phyloP scores from a whole-genome alignment of 2,113 vertebrate genomes.

The Steatornis caripensis region DNA sequence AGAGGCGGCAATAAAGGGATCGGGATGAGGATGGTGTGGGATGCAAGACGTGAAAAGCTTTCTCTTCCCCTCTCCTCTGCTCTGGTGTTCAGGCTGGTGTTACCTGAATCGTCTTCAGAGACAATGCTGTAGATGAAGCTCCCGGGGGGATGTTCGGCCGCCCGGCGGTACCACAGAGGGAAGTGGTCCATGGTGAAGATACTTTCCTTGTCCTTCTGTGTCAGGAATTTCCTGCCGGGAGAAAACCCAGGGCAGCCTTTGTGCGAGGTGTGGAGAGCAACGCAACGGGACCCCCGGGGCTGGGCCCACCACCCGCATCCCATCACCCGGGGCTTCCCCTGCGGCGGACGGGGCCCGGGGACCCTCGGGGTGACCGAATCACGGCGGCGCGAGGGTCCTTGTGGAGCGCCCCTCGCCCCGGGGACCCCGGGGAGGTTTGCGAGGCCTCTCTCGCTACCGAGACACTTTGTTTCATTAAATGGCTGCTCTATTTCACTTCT shows the following conservation, averaged over 20 bases:
- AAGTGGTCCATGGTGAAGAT: constrained; percentile 94
- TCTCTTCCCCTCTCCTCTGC: neutral
- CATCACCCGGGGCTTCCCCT: rapidly evolving
- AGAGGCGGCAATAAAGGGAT: neutral
- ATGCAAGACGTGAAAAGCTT: neutral
- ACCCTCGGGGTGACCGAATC: neutral
- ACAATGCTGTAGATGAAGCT: constrained; percentile 88
- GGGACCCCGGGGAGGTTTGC: neutral
- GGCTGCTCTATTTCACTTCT: neutral
- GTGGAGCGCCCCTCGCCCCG: neutral
- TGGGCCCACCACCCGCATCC: rapidly evolving
- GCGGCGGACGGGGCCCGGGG: rapidly evolving
- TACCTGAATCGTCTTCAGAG: constrained; percentile 83
- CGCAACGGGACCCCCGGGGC: rapidly evolving
- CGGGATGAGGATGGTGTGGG: rapidly evolving
- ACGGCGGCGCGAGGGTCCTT: no score
- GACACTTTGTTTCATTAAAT: neutral
- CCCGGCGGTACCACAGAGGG: constrained; percentile 92
- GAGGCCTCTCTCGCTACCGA: neutral
- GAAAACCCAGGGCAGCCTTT: neutral
- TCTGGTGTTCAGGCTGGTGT: neutral
- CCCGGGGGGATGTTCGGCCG: constrained; percentile 83
- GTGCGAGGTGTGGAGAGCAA: rapidly evolving
- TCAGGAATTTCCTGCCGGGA: constrained; percentile 85
- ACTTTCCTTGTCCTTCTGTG: constrained; percentile 81